These are phyloP conservation scores for Oncorhynchus gorbuscha DNA, from an alignment of 2,113 vertebrate species.

Conservation along the genomic window DNA sequence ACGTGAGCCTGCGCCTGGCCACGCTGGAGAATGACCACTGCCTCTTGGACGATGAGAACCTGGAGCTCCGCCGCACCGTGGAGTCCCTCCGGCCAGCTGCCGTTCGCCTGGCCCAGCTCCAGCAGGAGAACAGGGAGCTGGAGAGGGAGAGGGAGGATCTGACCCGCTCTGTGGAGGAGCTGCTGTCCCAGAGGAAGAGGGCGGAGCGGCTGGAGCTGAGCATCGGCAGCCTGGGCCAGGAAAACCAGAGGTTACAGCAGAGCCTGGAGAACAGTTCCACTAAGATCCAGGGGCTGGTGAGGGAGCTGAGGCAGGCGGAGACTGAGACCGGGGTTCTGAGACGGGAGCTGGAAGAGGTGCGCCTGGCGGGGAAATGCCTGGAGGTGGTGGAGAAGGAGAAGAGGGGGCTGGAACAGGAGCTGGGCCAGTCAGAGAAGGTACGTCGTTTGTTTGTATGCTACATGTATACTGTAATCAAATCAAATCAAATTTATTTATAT, in stretches of 20 bases:
- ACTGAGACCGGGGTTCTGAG: conserved; percentile 72
- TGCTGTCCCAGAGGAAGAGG: conserved; percentile 78
- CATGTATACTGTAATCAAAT: no score
- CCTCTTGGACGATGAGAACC: conserved; percentile 84
- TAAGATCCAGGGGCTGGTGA: conserved; percentile 74
- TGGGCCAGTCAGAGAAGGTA: conserved; percentile 69
- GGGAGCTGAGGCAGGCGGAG: conserved; percentile 71
- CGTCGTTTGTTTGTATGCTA: no score
- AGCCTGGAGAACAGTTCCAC: conserved; percentile 70
- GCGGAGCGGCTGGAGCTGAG: conserved; percentile 85
- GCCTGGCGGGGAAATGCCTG: conserved; percentile 61
- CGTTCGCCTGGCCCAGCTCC: conserved; percentile 79
- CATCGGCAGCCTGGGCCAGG: conserved; percentile 77
- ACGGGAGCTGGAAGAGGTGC: conserved; percentile 74
- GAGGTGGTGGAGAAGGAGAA: conserved; percentile 75
- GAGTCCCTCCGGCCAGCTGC: conserved; percentile 82
- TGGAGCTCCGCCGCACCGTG: conserved; percentile 82
- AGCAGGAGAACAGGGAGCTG: conserved; percentile 82
- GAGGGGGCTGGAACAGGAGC: conserved; percentile 75
- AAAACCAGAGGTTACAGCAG: conserved; percentile 84
- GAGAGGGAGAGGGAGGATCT: conserved; percentile 81
- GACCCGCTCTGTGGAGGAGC: conserved; percentile 73
- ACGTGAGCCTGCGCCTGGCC: conserved; percentile 74
- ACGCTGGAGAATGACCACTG: conserved; percentile 77
- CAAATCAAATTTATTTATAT: no score